A percentile compares a stretch with the other conserved stretches of the same genome.
phyloP scores from a whole-genome alignment of 2,113 vertebrate species.

The Pseudonaja textilis region DNA sequence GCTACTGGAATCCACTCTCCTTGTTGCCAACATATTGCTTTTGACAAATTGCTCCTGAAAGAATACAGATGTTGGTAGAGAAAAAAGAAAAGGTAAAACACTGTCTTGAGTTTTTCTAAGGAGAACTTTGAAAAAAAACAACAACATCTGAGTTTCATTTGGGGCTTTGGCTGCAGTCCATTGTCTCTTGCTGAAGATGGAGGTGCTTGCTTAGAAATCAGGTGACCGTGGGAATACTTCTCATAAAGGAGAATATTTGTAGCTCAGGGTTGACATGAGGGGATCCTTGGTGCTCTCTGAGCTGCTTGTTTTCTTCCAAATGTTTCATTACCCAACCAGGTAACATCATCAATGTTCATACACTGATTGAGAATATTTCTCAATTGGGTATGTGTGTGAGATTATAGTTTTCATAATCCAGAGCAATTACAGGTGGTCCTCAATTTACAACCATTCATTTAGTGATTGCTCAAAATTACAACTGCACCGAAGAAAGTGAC shows the following conservation, averaged over 20 bases:
- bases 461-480: too few species aligned
- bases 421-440: neutral
- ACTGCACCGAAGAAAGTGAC: too few species aligned
- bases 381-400: too few species aligned
- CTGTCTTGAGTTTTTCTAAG: neutral
- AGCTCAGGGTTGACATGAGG: neutral
- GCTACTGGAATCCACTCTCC: neutral
- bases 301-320: too few species aligned
- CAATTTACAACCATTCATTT: too few species aligned
- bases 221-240: neutral
- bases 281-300: too few species aligned
- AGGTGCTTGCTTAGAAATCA: neutral
- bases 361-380: too few species aligned
- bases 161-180: neutral
- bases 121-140: neutral
- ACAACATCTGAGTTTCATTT: neutral
- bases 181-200: neutral
- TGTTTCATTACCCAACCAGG: too few species aligned
- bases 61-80: neutral
- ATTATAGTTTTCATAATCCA: neutral
- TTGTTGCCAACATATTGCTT: neutral
- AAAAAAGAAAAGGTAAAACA: neutral
- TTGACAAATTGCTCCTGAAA: neutral
- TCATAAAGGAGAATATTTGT: neutral
- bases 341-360: too few species aligned